These are phyloP conservation scores for Xenotilapia longispinis DNA, from an alignment of 2,113 vertebrate genomes.

Conservation along the genomic window DNA sequence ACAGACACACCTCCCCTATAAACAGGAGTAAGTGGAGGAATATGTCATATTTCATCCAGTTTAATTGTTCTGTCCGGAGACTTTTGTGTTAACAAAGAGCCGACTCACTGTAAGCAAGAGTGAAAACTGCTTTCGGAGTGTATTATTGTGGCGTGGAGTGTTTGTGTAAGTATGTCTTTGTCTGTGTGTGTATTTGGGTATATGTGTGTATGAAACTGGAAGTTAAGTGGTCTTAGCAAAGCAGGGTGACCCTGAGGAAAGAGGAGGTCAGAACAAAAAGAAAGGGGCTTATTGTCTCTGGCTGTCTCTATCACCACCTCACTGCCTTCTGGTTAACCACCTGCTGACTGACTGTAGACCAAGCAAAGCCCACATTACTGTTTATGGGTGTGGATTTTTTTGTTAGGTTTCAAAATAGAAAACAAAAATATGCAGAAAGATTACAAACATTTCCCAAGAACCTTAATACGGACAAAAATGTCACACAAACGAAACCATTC, in stretches of 20 bases:
- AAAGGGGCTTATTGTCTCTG: slow-evolving; percentile 34
- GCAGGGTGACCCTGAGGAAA: slow-evolving; percentile 17
- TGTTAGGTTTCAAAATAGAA: slow-evolving; percentile 12
- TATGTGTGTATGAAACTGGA: slow-evolving; percentile 11
- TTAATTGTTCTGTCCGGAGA: not conserved
- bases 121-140: not conserved
- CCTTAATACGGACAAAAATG: not conserved
- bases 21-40: not conserved
- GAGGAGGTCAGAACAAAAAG: slow-evolving; percentile 22
- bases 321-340: slow-evolving; percentile 24
- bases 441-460: not conserved
- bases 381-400: slow-evolving; percentile 16
- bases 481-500: not conserved
- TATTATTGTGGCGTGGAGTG: not conserved
- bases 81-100: not conserved
- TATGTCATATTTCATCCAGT: not conserved
- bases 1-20: not conserved
- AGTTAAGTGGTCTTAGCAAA: slow-evolving; percentile 38
- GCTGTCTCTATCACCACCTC: slow-evolving; percentile 11
- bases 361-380: not conserved
- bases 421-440: not conserved
- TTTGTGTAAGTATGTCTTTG: not conserved
- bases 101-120: not conserved
- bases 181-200: not conserved
- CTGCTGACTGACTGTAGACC: slow-evolving; percentile 19